A percentile compares a stretch with the other conserved stretches of the same genome.
These are phyloP conservation scores for Tapera naevia DNA, from an alignment of 2,797 vertebrate genomes.

Conservation along the genomic window DNA sequence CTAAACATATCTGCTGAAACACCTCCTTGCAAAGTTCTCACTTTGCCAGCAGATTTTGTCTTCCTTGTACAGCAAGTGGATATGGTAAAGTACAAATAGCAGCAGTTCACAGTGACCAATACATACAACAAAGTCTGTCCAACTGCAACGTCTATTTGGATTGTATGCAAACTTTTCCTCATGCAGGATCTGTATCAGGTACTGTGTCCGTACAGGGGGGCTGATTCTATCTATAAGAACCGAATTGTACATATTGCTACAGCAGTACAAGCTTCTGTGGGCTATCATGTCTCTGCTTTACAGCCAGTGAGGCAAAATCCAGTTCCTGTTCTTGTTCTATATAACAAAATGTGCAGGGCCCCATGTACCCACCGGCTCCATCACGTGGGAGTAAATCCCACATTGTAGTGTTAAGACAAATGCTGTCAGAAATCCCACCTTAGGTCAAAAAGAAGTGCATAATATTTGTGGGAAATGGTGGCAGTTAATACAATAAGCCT, in stretches of 20 bases:
- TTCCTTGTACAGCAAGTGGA: background rate
- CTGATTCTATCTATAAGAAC: background rate
- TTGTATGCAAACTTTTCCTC: background rate
- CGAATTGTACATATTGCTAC: background rate
- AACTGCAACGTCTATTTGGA: background rate
- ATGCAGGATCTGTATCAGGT: background rate
- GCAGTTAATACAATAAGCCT: background rate
- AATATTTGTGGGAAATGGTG: background rate
- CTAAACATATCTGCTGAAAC: background rate
- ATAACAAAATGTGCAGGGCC: background rate
- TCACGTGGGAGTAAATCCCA: background rate
- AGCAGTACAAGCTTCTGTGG: background rate
- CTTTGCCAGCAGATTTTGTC: background rate
- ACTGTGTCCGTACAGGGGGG: background rate
- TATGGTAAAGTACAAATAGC: background rate
- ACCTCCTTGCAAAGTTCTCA: background rate
- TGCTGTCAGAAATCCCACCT: background rate
- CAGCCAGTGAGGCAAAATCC: background rate
- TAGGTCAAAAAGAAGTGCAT: background rate
- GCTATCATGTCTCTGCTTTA: background rate
- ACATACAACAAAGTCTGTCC: background rate
- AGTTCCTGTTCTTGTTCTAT: background rate
- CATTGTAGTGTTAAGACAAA: background rate
- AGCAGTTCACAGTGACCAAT: background rate
- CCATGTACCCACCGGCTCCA: background rate